Conservation (phyloP, 2,797 vertebrate species). For the Kryptolebias ocellatus region DNA sequence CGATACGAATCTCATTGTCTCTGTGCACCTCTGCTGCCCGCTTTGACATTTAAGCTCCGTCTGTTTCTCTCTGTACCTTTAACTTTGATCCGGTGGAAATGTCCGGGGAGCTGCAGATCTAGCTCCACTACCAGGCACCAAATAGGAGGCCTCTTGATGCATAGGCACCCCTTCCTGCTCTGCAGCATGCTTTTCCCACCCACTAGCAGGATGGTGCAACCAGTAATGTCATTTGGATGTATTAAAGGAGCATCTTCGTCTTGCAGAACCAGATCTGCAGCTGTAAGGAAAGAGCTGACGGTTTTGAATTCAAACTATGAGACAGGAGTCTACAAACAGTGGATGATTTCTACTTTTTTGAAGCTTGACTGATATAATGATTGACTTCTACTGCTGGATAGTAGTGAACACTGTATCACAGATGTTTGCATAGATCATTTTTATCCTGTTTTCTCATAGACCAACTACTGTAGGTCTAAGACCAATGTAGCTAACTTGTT, state of each 20-base stretch:
- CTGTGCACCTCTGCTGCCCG: constrained; percentile 26
- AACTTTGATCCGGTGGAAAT: constrained; percentile 39
- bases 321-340: constrained; percentile 2
- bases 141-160: constrained; percentile 50
- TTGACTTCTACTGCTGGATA: neutral
- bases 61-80: constrained; percentile 16
- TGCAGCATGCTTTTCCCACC: constrained; percentile 30
- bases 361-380: neutral
- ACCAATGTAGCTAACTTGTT: too few relatives aligned
- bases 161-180: constrained; percentile 35
- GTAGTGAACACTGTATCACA: neutral
- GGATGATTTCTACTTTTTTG: neutral
- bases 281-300: constrained; percentile 14
- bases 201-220: constrained; percentile 19
- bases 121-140: constrained; percentile 24
- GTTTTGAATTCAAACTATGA: constrained; percentile 26
- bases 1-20: constrained; percentile 59
- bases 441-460: too few relatives aligned
- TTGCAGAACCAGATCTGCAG: neutral
- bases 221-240: neutral
- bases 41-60: constrained; percentile 47
- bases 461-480: too few relatives aligned
- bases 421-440: neutral
- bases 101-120: constrained; percentile 38
- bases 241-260: constrained; percentile 9